Evolutionary conservation across 2,113 vertebrate genomes (phyloP), one percentile per base, ranked within the genome.

Genomic region (western clawed frog (Xenopus tropicalis)): DNA sequence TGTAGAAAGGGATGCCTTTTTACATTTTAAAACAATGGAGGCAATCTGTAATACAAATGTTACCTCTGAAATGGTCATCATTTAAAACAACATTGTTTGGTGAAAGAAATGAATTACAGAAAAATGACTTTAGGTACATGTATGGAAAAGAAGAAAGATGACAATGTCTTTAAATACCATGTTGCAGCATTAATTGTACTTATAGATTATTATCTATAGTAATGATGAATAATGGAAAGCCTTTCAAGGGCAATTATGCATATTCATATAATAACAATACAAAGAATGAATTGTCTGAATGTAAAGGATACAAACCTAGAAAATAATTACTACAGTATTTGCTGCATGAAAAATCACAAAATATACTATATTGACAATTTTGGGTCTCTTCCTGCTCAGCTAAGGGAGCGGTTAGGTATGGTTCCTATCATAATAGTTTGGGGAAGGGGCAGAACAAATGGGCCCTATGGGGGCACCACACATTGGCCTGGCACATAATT

Each of bases 181-280:
- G 17, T 12, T 51, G 20, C 8, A 37, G 20, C 24, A 54, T 61
- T 43, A 25, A 13, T 54, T 16, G 23, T 14, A 0, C 43, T 51
- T n/a, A 48, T 37, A 11, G 9, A 56, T 17, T 12, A 11, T 52
- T 61, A 43, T 42, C 42, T 57, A 23, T 19, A 75, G 24, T 61
- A 62, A 52, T 52, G 54, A 61, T 54, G 63, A 42, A 69, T 69
- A 56, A 61, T 20, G 61, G 21, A 52, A 63, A 14, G 46, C 20
- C 17, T 44, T 71, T 56, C 69, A 69, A 17, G 14, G 57, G 25
- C 20, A 23, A 24, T 69, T 23, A 56, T 44, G 20, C 25, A 21
- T 63, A 51, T 14, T 69, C 43, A 66, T 1, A 48, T 43, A 21
- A 64, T 54, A 54, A 10, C 52, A 54, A 2, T 54, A 20, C 8